Base-by-base conservation (phyloP, 2,113 vertebrate species). In the Cebus imitator region DNA sequence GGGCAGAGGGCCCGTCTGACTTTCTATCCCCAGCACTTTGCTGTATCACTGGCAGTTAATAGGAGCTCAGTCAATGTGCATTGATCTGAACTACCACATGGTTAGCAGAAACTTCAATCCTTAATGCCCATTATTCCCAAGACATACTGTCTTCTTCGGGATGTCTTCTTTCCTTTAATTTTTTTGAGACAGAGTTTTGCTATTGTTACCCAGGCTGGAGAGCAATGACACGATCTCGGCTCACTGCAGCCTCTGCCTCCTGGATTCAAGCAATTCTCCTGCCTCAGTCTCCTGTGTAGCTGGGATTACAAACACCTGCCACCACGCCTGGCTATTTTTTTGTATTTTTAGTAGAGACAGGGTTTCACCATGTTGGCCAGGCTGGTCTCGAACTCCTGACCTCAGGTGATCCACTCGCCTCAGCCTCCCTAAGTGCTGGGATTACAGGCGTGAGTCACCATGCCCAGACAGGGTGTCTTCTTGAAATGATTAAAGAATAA, bases 401-500 rank as follows among this genome's bases (percentile, higher is more conserved):
- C 37, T 75, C 11, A 43, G 25, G 72, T 23, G 35, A 75, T 75
- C 72, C 72, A 14, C 40, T n/a, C 1, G 3, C 72, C 73, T 76
- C 43, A 8, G 25, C 43, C 13, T 45, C 25, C 43, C 25, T 17
- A 43, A 30, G 43, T 76, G 75, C 27, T 78, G 27, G 14, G 73
- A 16, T 76, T 45, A 30, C 11, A 76, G 73, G 40, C 0, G 7
- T 76, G 73, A 8, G 40, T 7, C 25, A 76, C 27, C 1, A 1
- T 2, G 3, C 43, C 72, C 1, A 1, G 43, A 6, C 75, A 78
- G 25, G n/a, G 64, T 82, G 35, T 76, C 61, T 76, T 68, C 75
- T 88, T 94, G 40, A 88, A 83, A 87, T 81, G n/a, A 97, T 91
- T 84, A 87, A 68, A 52, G 32, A 57, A 75, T 35, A n/a, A 76